Base-by-base conservation (phyloP, 2,888 invertebrate genomes). In the Lepidonotus clava region DNA sequence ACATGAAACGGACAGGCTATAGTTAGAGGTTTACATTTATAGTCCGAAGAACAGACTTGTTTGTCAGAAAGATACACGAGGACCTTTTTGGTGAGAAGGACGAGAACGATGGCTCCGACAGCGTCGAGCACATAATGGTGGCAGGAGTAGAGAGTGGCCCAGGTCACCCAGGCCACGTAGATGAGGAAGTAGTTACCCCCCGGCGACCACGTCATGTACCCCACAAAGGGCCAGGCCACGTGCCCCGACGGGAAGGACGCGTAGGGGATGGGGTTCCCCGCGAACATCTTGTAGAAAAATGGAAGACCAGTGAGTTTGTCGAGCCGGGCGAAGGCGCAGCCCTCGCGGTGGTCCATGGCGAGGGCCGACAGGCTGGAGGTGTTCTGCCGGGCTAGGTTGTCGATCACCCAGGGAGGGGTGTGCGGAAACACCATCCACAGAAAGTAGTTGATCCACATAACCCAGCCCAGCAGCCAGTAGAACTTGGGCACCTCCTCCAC, bases 171-270 rank as follows among this genome's bases (percentile, higher is more conserved):
- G 51, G 84, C 14, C 4, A 90, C 85, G 86, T 90, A 90, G 36
- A 86, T 11, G 5, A 38, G 67, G 32, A 61, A 90, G 86, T 36
- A 84, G 36, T 18, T 85, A 4, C 11, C 85, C 21, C 0, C 80
- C 0, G 87, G 88, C 14, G 87, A 86, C 1, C 80, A 36, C 5
- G 86, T 83, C 61, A 89, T 14, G 14, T 71, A 84, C n/a, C 89
- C 86, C 41, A 88, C 87, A 56, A 84, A 83, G 11, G 90, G 89
- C 90, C 90, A 90, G 8, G 89, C 87, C 80, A 90, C 90, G 87
- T 90, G 90, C 34, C 90, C 90, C 14, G 90, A 90, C 67, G 90
- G 90, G 84, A 90, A 89, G 18, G 90, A 89, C 14, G 88, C 90
- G 61, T 88, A 90, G 40, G 90, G 90, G 66, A 90, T 88, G 8